phyloP scores from a whole-genome alignment of 2,797 vertebrate species.

The Sphaeramia orbicularis region DNA sequence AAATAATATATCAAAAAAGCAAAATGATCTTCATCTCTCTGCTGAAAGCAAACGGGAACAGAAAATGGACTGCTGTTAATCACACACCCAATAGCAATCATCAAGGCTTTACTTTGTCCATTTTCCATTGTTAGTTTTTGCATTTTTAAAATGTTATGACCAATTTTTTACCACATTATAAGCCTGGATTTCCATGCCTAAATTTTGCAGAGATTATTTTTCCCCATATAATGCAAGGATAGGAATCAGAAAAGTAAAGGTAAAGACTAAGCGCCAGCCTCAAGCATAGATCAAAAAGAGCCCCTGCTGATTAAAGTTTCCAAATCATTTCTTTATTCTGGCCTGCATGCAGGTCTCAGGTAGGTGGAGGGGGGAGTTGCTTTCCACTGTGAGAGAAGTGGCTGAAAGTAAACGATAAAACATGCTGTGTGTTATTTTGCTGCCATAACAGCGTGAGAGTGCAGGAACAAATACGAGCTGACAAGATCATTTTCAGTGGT shows the following conservation, averaged over 20 bases:
- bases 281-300: conserved; percentile 37
- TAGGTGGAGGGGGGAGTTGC: conserved; percentile 1
- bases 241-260: conserved; percentile 21
- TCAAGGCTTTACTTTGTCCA: conserved; percentile 7
- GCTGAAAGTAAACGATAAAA: conserved; percentile 35
- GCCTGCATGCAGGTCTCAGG: conserved; percentile 37
- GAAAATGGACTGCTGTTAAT: conserved; percentile 16
- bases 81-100: conserved; percentile 7
- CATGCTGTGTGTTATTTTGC: conserved; percentile 3
- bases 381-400: conserved; percentile 32
- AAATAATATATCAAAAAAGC: conserved; percentile 27
- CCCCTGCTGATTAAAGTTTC: conserved; percentile 52
- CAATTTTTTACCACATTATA: conserved; percentile 3
- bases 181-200: conserved; percentile 6
- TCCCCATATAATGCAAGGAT: conserved; percentile 14
- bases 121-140: conserved; percentile 27
- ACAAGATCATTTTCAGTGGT: neutral
- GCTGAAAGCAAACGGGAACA: conserved; percentile 28
- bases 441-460: conserved; percentile 17
- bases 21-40: conserved; percentile 12
- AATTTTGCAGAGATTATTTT: conserved; percentile 16
- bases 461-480: conserved; percentile 7
- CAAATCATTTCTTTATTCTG: conserved; percentile 50
- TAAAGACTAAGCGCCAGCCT: conserved; percentile 21
- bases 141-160: conserved; percentile 14